Percentiles rank a stretch among this genome's conserved stretches.
phyloP scores from a whole-genome alignment of 2,888 invertebrate genomes.

The Caenorhabditis sp. region DNA sequence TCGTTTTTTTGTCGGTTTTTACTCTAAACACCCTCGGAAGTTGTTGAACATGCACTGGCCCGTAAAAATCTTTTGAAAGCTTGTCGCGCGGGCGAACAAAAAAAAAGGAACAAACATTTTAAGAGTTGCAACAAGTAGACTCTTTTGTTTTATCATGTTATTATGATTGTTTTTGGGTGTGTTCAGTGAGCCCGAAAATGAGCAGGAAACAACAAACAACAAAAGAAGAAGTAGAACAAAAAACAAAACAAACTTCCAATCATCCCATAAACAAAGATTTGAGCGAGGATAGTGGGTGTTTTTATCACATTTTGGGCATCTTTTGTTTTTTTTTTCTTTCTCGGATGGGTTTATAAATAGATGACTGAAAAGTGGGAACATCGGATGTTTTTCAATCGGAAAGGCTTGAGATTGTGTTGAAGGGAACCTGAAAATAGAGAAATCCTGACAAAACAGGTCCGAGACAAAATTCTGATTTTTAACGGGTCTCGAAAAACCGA shows the following conservation, averaged over 20 bases:
- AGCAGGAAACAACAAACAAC: conserved; percentile 1
- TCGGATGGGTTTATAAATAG: background rate
- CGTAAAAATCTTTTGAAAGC: background rate
- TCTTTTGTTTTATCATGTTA: conserved; percentile 50
- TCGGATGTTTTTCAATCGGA: too few relatives aligned
- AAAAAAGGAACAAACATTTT: too few relatives aligned
- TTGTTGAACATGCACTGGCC: conserved; percentile 5
- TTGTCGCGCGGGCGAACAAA: background rate
- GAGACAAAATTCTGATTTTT: too few relatives aligned
- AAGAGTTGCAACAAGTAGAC: conserved; percentile 17
- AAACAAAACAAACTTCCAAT: conserved; percentile 9
- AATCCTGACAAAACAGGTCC: too few relatives aligned
- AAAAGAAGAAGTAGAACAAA: background rate
- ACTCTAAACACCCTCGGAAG: background rate
- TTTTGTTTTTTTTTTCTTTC: conserved; percentile 26
- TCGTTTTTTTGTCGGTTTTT: too few relatives aligned
- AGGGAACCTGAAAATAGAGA: too few relatives aligned
- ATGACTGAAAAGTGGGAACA: background rate
- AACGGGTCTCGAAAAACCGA: too few relatives aligned
- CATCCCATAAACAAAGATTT: conserved; percentile 1
- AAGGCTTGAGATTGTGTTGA: too few relatives aligned
- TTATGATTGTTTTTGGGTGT: conserved; percentile 19
- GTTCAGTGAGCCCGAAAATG: conserved; percentile 15
- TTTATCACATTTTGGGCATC: conserved; percentile 9
- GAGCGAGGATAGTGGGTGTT: background rate